These are phyloP conservation scores for Triops cancriformis DNA, from an alignment of 1,140 invertebrate species.

Conservation along the genomic window DNA sequence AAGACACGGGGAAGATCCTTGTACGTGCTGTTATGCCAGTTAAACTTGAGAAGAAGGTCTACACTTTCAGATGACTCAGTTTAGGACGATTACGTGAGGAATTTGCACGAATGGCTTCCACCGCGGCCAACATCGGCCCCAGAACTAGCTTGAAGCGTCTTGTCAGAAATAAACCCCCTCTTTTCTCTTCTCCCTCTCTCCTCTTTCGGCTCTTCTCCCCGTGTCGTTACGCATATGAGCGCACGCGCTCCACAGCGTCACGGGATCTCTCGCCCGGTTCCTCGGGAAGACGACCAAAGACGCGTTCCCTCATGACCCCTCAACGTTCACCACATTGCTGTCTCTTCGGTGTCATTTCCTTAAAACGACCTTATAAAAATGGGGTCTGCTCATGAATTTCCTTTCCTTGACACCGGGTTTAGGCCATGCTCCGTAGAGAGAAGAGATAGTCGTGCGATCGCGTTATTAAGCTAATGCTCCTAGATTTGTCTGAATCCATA, in stretches of 20 bases:
- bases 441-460: not conserved
- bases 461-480: not conserved
- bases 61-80: not conserved
- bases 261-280: not conserved
- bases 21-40: conserved; percentile 5
- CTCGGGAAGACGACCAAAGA: not conserved
- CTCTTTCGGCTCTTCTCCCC: not conserved
- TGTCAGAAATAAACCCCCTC: conserved; percentile 4
- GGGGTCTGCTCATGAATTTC: not conserved
- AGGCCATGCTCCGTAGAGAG: not conserved
- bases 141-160: conserved; percentile 3
- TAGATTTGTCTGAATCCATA: not conserved
- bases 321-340: not conserved
- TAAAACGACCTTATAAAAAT: conserved; percentile 2
- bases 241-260: not conserved
- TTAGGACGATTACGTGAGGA: not conserved
- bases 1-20: not conserved
- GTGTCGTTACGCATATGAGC: not conserved
- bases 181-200: not conserved
- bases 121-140: not conserved
- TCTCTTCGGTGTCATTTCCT: not conserved
- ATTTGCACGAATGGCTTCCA: not conserved
- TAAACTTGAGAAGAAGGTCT: not conserved
- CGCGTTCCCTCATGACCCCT: not conserved
- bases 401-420: not conserved